phyloP scores from a whole-genome alignment of 1,140 invertebrate species.

The Brachionus rubens region DNA sequence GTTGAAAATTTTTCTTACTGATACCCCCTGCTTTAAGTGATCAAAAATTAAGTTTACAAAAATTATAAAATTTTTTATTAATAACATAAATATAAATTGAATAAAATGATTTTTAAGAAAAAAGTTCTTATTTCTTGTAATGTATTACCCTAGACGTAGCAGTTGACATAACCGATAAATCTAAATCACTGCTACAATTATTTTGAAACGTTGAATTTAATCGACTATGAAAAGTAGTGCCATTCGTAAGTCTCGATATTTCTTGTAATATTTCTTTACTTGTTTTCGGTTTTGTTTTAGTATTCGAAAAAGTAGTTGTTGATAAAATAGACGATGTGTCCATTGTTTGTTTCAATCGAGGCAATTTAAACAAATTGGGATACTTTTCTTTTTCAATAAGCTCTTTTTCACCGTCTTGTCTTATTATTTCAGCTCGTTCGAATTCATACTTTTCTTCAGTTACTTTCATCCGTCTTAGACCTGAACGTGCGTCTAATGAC shows the following conservation, averaged over 20 bases:
- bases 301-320: slow-evolving; percentile 25
- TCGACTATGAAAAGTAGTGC: slow-evolving; percentile 1
- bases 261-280: slow-evolving; percentile 45
- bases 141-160: neutral
- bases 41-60: no score
- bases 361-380: slow-evolving; percentile 34
- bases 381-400: neutral
- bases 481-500: neutral
- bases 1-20: no score
- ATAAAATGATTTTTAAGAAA: neutral
- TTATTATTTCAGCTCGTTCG: neutral
- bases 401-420: neutral
- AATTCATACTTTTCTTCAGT: slow-evolving; percentile 23
- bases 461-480: slow-evolving; percentile 13
- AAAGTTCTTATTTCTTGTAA: neutral
- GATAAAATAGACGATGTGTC: neutral
- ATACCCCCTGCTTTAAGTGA: no score
- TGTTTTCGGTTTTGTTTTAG: slow-evolving; percentile 34
- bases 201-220: slow-evolving; percentile 13
- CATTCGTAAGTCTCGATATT: slow-evolving; percentile 42
- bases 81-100: neutral
- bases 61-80: slow-evolving; percentile 7
- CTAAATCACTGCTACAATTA: slow-evolving; percentile 14
- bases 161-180: slow-evolving; percentile 12
- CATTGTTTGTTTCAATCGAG: neutral